Conservation (phyloP, 2,113 vertebrate species). For the Buteo buteo region DNA sequence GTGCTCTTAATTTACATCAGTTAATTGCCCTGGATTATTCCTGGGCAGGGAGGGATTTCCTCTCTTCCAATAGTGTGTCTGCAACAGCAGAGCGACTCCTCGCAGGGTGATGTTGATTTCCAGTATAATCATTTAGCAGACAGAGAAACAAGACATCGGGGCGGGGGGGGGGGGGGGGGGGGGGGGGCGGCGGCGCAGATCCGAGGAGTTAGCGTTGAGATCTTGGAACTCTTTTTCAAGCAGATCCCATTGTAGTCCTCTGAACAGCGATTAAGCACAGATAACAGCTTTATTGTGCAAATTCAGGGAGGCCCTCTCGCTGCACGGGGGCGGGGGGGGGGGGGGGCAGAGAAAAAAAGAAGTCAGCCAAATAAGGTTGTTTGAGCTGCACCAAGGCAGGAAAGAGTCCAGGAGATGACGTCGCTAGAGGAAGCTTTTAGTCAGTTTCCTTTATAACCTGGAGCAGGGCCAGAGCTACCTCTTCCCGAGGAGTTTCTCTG, state of each 20-base stretch:
- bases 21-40: slow-evolving; percentile 5
- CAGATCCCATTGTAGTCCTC: too few relatives aligned
- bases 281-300: too few relatives aligned
- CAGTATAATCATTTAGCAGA: not conserved
- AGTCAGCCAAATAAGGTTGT: slow-evolving; percentile 92
- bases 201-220: too few relatives aligned
- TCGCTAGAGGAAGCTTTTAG: slow-evolving; percentile 85
- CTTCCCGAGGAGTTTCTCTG: slow-evolving; percentile 49
- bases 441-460: slow-evolving; percentile 83
- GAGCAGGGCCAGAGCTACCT: slow-evolving; percentile 69
- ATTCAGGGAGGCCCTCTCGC: too few relatives aligned
- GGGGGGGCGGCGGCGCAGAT: too few relatives aligned
- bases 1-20: slow-evolving; percentile 20
- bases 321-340: too few relatives aligned
- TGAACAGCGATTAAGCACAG: too few relatives aligned
- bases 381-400: slow-evolving; percentile 69
- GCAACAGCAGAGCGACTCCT: not conserved
- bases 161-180: too few relatives aligned
- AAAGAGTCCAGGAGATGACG: slow-evolving; percentile 89
- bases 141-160: not conserved
- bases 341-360: not conserved
- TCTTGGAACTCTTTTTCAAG: too few relatives aligned
- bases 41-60: not conserved
- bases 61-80: not conserved
- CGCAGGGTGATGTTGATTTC: accelerated